These are phyloP conservation scores for Nyctalus aviator DNA, from an alignment of 2,797 vertebrate genomes.

Conservation along the genomic window DNA sequence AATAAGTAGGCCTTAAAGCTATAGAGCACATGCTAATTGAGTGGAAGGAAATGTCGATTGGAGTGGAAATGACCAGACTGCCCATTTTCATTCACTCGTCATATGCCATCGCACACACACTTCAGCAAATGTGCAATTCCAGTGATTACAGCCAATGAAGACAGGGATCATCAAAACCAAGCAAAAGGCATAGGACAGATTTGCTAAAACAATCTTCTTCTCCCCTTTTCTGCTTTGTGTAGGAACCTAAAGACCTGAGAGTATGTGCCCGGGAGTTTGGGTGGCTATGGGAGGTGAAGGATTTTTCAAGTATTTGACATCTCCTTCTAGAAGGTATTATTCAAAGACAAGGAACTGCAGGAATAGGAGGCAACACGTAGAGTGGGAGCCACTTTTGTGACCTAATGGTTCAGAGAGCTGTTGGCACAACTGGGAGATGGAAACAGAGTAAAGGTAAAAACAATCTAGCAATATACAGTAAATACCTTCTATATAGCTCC, in stretches of 20 bases:
- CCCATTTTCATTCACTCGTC: slow-evolving; percentile 79
- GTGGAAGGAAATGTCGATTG: slow-evolving; percentile 80
- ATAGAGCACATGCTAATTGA: slow-evolving; percentile 81
- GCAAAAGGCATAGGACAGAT: not conserved
- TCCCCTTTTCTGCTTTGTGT: not conserved
- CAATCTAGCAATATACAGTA: not conserved
- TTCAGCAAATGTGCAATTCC: slow-evolving; percentile 52
- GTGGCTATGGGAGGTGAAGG: accelerated
- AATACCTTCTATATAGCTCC: not conserved
- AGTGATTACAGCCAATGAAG: not conserved
- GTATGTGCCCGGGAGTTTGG: not conserved
- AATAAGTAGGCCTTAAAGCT: slow-evolving; percentile 68
- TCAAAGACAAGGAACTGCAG: not conserved
- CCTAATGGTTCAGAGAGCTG: not conserved
- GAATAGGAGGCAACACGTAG: not conserved
- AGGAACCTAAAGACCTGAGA: not conserved
- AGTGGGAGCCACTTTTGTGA: not conserved
- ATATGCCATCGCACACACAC: slow-evolving; percentile 23
- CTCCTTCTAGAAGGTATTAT: not conserved
- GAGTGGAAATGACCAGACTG: slow-evolving; percentile 72
- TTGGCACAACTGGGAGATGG: not conserved
- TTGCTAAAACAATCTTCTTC: not conserved
- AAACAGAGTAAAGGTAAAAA: not conserved
- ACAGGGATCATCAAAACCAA: not conserved
- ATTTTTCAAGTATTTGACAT: not conserved